Base-by-base conservation (phyloP, 2,888 invertebrate species). In the Lasioglossum figueresi region DNA sequence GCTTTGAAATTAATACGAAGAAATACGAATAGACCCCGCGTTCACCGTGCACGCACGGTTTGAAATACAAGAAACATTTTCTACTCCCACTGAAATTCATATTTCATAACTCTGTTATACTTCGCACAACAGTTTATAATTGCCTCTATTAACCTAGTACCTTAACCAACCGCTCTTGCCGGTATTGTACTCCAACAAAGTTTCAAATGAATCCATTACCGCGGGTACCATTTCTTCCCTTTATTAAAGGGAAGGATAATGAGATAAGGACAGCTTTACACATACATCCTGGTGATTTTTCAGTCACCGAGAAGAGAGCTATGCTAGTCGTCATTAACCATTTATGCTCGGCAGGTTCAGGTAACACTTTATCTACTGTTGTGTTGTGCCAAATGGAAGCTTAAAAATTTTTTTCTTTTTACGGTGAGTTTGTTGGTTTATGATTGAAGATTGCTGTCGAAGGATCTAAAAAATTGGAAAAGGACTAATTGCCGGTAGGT, bases 1-100 rank as follows among this genome's bases (percentile, higher is more conserved):
- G 31, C 63, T 63, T 63, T 63, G 63, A 63, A 63, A 63, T 31
- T 63, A 6, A 63, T 63, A 63, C 63, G 31, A 16, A 63, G 63
- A 63, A 63, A 63, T 31, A 27, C 63, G 27, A 31, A 63, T 31
- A 27, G 27, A 31, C 16, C 2, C 2, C 23, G 23, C 23, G 6
- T 52, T 52, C 52, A 8, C 52, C 8, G 52, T 52, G 8, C 23
- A 10, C 52, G 23, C 52, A 10, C 52, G 8, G n/a, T 52, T 52
- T 52, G 23, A 52, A 52, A 52, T 52, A 3, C 52, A 52, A 52
- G 52, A 52, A 52, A 52, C 52, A n/a, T 52, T 23, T 16, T 52
- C 23, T 10, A 10, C n/a, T 52, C 52, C 52, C n/a, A 10, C 52
- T n/a, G 52, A 52, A 52, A 52, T 52, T 52, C 52, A 52, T 52